phyloP scores from a whole-genome alignment of 2,888 invertebrate species.

The Halictus ligatus region DNA sequence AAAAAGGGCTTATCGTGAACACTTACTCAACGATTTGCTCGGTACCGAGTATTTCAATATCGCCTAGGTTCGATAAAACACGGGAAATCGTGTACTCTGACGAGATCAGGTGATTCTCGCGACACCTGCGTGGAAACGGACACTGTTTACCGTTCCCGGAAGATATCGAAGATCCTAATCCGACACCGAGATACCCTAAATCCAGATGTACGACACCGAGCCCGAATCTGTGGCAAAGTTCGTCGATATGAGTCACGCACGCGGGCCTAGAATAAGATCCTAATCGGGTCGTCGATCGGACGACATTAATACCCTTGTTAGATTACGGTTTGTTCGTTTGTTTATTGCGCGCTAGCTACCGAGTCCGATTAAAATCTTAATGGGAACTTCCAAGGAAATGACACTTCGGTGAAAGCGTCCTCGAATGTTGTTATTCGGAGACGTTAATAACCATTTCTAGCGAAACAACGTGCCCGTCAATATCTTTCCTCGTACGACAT shows the following conservation, averaged over 20 bases:
- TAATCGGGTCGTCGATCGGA: conserved; percentile 23
- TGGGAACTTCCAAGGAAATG: neutral
- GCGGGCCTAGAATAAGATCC: neutral
- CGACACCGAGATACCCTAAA: too few species aligned
- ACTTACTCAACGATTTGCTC: neutral
- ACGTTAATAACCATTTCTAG: neutral
- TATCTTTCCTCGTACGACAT: neutral
- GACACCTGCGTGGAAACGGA: neutral
- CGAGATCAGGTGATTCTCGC: neutral
- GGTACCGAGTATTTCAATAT: conserved; percentile 2
- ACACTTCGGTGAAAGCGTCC: neutral
- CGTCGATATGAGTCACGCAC: neutral
- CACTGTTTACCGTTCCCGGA: neutral
- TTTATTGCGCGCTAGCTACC: neutral
- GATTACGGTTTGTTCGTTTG: neutral
- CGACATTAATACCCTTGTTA: neutral
- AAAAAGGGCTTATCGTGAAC: neutral
- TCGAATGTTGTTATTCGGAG: neutral
- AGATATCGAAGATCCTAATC: neutral
- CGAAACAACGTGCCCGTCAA: neutral
- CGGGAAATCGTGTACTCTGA: conserved; percentile 20
- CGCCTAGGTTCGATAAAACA: conserved; percentile 37
- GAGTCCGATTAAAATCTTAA: neutral
- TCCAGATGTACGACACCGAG: too few species aligned
- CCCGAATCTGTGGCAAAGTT: neutral